Conservation (phyloP, 2,113 vertebrate species). For the Nothobranchius kuhntae region DNA sequence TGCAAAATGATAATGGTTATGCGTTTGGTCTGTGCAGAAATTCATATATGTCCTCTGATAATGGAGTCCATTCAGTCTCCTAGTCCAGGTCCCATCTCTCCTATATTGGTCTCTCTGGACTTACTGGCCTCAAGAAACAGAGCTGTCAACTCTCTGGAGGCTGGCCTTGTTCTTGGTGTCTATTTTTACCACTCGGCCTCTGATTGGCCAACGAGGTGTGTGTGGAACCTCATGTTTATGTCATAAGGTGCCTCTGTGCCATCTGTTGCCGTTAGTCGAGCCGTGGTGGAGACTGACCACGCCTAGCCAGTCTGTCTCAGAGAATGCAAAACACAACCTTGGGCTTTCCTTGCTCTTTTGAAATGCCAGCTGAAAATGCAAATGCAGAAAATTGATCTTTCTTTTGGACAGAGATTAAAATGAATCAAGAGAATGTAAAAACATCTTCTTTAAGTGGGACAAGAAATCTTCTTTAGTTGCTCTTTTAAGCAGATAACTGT, state of each 20-base stretch:
- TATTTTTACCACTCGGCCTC: slow-evolving; percentile 68
- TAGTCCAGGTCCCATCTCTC: background rate
- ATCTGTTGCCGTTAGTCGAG: slow-evolving; percentile 76
- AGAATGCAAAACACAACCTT: slow-evolving; percentile 65
- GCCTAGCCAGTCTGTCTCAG: slow-evolving; percentile 46
- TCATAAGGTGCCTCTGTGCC: slow-evolving; percentile 74
- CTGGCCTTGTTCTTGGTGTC: slow-evolving; percentile 56
- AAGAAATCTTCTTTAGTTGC: background rate
- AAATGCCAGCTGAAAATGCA: slow-evolving; percentile 22
- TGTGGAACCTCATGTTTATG: slow-evolving; percentile 64
- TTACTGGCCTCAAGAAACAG: slow-evolving; percentile 51
- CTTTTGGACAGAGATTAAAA: slow-evolving; percentile 17
- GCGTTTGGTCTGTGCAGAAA: background rate
- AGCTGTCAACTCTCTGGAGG: slow-evolving; percentile 62
- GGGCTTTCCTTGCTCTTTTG: slow-evolving; percentile 60
- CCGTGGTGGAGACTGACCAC: slow-evolving; percentile 57
- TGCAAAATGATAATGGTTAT: background rate
- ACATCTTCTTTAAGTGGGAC: background rate
- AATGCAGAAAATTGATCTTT: background rate
- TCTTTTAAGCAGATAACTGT: slow-evolving; percentile 8
- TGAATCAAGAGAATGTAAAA: background rate
- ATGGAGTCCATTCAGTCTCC: slow-evolving; percentile 19
- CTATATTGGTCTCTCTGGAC: slow-evolving; percentile 44
- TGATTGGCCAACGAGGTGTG: slow-evolving; percentile 70
- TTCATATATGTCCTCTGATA: slow-evolving; percentile 23